Conservation (phyloP, 2,113 vertebrate species). For the Actenoides lindsayi region DNA sequence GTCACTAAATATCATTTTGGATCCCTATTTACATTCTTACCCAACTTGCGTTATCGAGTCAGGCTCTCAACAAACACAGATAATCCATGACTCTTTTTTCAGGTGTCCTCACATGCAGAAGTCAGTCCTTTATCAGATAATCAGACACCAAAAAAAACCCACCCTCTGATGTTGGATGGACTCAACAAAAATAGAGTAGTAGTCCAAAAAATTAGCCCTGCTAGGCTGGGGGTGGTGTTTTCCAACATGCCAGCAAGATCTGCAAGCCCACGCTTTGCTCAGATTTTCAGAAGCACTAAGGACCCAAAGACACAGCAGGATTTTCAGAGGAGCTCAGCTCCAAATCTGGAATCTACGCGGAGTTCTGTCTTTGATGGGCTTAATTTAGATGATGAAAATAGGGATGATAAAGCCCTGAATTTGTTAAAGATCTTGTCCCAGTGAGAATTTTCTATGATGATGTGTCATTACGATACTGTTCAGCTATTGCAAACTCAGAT, state of each 20-base stretch:
- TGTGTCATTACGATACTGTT: not conserved
- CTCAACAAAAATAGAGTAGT: not conserved
- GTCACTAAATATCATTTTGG: not conserved
- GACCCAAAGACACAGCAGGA: not conserved
- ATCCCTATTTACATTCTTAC: slow-evolving; percentile 11
- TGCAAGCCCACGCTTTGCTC: not conserved
- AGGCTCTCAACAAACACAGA: not conserved
- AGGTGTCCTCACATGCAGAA: not conserved
- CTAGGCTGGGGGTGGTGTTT: not conserved
- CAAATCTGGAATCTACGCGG: not conserved
- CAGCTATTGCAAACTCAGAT: not conserved
- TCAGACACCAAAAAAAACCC: not conserved
- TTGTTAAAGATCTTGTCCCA: not conserved
- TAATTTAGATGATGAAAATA: not conserved
- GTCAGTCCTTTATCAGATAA: not conserved
- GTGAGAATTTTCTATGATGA: not conserved
- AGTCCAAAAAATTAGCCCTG: not conserved
- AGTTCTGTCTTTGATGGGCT: not conserved
- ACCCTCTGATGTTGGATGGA: not conserved
- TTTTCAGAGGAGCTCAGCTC: not conserved
- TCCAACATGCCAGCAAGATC: accelerated
- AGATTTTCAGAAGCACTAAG: not conserved
- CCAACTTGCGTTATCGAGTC: not conserved
- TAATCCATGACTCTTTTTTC: not conserved
- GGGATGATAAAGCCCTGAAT: not conserved